Conservation (phyloP, 2,888 invertebrate species). For the Drosophila histrio region DNA sequence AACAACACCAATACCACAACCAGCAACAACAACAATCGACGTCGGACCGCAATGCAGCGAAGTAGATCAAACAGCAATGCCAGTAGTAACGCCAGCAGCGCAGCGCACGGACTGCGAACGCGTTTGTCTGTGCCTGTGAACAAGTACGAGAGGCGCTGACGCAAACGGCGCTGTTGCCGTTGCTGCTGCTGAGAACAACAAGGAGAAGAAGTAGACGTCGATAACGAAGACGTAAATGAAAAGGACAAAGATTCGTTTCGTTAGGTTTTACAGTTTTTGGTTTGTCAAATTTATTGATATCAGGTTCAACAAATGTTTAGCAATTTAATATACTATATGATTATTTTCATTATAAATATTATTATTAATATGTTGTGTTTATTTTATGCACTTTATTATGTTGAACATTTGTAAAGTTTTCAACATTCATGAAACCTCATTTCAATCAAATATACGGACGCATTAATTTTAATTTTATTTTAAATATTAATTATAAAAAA, state of each 20-base stretch:
- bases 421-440: constrained; percentile 14
- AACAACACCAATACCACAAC: constrained; percentile 14
- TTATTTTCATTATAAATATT: constrained; percentile 9
- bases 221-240: neutral
- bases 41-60: constrained; percentile 83
- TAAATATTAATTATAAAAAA: constrained; percentile 10
- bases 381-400: constrained; percentile 14
- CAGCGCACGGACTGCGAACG: constrained; percentile 82
- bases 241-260: constrained; percentile 11
- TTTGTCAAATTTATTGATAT: constrained; percentile 15
- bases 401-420: constrained; percentile 19
- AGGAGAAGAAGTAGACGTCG: neutral
- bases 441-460: constrained; percentile 10
- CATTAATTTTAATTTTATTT: constrained; percentile 23
- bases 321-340: neutral
- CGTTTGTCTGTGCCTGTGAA: constrained; percentile 84
- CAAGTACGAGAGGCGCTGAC: constrained; percentile 84
- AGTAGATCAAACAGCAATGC: constrained; percentile 50
- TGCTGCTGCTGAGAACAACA: constrained; percentile 51
- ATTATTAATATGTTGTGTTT: constrained; percentile 38
- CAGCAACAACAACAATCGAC: constrained; percentile 71
- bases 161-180: constrained; percentile 55
- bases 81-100: constrained; percentile 42
- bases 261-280: constrained; percentile 22
- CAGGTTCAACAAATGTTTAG: constrained; percentile 8